These are phyloP conservation scores for Smutsia temminckii DNA, from an alignment of 2,797 vertebrate species.

Conservation along the genomic window DNA sequence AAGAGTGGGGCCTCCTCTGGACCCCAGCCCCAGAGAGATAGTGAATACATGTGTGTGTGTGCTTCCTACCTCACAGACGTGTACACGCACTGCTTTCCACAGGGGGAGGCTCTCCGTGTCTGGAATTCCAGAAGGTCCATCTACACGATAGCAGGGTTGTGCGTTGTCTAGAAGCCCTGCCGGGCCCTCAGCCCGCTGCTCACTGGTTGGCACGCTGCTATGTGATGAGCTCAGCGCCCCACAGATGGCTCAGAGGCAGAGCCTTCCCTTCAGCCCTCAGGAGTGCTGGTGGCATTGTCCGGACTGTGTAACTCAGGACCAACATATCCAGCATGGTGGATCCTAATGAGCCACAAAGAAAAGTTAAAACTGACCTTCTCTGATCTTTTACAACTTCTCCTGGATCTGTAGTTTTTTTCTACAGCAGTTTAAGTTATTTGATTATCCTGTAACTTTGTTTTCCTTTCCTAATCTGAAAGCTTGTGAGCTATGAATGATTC, in stretches of 20 bases:
- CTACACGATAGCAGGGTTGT: neutral
- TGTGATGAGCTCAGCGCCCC: rapidly evolving
- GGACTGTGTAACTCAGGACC: neutral
- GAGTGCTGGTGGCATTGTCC: rapidly evolving
- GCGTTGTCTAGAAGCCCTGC: neutral
- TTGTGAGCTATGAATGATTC: neutral
- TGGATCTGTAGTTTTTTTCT: neutral
- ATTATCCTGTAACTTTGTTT: neutral
- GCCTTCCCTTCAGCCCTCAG: neutral
- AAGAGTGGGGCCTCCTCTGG: neutral
- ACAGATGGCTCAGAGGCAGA: rapidly evolving
- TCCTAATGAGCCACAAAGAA: neutral
- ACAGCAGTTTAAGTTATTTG: neutral
- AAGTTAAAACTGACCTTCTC: neutral
- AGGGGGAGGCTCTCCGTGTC: too few species aligned
- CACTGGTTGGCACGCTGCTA: too few species aligned
- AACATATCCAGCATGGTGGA: rapidly evolving
- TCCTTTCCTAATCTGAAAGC: neutral
- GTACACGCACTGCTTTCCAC: too few species aligned
- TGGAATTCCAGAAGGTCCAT: too few species aligned
- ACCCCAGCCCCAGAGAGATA: neutral
- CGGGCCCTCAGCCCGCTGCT: rapidly evolving
- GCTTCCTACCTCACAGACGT: neutral
- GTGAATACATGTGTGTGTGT: too few species aligned
- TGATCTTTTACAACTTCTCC: neutral